These are phyloP conservation scores for Crax fasciolata DNA, from an alignment of 2,797 vertebrate genomes.

Conservation along the genomic window DNA sequence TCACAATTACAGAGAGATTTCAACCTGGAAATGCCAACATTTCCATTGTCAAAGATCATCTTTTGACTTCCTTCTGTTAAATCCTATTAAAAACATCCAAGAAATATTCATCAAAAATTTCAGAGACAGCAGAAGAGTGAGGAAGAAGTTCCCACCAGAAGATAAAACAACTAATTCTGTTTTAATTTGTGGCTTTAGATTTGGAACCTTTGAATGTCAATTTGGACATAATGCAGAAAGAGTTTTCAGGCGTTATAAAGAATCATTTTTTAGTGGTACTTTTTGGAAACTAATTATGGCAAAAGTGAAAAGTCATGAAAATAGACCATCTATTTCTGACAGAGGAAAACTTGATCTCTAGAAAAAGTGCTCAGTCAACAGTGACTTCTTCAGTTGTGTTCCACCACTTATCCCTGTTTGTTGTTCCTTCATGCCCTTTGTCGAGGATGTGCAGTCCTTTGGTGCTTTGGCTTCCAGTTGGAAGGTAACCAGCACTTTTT, in stretches of 20 bases:
- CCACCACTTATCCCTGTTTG: not conserved
- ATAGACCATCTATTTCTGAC: not conserved
- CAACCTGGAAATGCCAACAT: conserved; percentile 21
- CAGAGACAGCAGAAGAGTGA: not conserved
- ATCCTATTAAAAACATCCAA: not conserved
- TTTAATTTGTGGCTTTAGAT: not conserved
- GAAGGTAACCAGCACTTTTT: not conserved
- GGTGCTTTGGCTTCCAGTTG: not conserved
- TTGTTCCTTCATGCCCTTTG: rapidly evolving
- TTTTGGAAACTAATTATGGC: not conserved
- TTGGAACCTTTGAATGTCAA: not conserved
- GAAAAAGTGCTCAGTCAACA: not conserved
- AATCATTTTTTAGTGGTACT: not conserved
- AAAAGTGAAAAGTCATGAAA: not conserved
- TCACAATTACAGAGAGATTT: not conserved
- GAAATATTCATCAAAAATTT: not conserved
- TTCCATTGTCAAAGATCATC: not conserved
- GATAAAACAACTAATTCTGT: not conserved
- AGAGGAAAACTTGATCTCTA: not conserved
- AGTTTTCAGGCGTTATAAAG: not conserved
- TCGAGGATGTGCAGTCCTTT: not conserved
- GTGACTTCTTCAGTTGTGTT: not conserved
- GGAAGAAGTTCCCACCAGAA: not conserved
- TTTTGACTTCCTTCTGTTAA: not conserved
- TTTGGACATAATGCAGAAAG: not conserved